These are phyloP conservation scores for Drosophila navojoa DNA, from an alignment of 1,140 invertebrate species.

Conservation along the genomic window DNA sequence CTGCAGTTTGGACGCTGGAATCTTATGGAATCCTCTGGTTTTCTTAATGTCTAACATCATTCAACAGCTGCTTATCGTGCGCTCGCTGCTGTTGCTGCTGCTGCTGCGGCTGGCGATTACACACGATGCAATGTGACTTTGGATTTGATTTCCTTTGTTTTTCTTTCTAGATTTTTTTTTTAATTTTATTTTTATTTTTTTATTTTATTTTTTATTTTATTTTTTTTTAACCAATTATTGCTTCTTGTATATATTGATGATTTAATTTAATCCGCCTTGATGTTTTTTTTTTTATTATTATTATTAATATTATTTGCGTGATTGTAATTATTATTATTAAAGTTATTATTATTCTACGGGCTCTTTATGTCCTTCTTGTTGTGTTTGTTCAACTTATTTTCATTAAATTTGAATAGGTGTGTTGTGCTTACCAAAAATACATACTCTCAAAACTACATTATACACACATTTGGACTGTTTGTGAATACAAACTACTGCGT, in stretches of 20 bases:
- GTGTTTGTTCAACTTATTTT: conserved; percentile 5
- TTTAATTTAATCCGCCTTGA: not conserved
- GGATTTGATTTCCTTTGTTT: not conserved
- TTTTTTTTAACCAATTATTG: too few species aligned
- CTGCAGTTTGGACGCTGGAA: conserved; percentile 69
- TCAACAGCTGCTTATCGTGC: conserved; percentile 52
- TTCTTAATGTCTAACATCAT: conserved; percentile 81
- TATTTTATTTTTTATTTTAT: too few species aligned
- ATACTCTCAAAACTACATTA: conserved; percentile 39
- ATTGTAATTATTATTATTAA: not conserved
- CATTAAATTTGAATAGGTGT: conserved; percentile 30
- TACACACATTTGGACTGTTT: conserved; percentile 42
- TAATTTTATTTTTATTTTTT: not conserved
- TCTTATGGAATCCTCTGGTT: conserved; percentile 73
- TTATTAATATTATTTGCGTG: not conserved
- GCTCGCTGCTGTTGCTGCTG: conserved; percentile 17
- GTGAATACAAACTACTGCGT: conserved; percentile 15
- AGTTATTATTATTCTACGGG: not conserved
- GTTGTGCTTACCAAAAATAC: conserved; percentile 49
- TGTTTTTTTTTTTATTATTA: not conserved
- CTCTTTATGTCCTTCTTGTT: conserved; percentile 17
- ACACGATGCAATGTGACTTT: not conserved
- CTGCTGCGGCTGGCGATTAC: conserved; percentile 20
- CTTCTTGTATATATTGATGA: too few species aligned
- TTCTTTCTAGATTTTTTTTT: not conserved